Evolutionary conservation across 2,888 invertebrate genomes (phyloP).

Genomic region (Melieria omissa): DNA sequence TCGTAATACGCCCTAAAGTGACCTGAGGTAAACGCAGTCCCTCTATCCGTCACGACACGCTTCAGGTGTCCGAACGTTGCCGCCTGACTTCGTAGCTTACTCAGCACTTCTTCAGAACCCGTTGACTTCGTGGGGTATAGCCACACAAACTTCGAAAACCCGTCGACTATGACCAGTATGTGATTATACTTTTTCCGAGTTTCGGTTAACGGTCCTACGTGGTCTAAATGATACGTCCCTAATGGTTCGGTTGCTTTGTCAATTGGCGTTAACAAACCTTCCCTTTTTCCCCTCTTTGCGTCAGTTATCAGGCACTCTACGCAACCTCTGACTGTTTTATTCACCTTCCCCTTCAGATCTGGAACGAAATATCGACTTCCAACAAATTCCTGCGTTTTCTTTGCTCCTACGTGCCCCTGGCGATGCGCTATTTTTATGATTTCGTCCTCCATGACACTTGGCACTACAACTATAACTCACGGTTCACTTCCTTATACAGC

Average conservation of each 20-base stretch:
- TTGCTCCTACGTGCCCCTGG: constrained; percentile 41
- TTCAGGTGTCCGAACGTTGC: constrained; percentile 5
- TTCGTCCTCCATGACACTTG: constrained; percentile 37
- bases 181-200: constrained; percentile 6
- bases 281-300: neutral
- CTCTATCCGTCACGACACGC: neutral
- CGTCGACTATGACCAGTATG: constrained; percentile 2
- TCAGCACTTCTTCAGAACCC: neutral
- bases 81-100: neutral
- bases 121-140: constrained; percentile 15
- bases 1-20: constrained; percentile 55
- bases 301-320: constrained; percentile 1
- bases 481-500: constrained; percentile 1
- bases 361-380: constrained; percentile 19
- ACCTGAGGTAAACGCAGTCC: constrained; percentile 39
- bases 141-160: constrained; percentile 16
- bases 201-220: constrained; percentile 9
- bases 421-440: constrained; percentile 56
- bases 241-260: constrained; percentile 14
- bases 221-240: constrained; percentile 1
- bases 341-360: neutral
- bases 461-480: constrained; percentile 8
- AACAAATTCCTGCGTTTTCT: constrained; percentile 17
- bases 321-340: neutral
- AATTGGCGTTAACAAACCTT: constrained; percentile 17